Base-by-base conservation (phyloP, 2,888 invertebrate species). In the Harpagoxenus sublaevis region DNA sequence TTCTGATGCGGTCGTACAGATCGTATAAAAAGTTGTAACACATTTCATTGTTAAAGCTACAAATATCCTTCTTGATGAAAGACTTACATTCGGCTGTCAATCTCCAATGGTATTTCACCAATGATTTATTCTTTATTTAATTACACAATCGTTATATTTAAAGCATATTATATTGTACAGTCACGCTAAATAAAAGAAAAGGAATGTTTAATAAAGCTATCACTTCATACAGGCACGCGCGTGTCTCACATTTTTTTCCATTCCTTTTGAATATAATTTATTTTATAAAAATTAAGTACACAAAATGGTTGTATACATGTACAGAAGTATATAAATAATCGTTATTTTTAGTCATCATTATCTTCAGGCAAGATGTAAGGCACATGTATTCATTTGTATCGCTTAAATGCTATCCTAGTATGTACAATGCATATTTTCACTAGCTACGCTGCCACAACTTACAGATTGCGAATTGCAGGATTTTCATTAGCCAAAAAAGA, bases 291-390 rank as follows among this genome's bases (percentile, higher is more conserved):
- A 90, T 90, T 90, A 90, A 89, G 90, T 90, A 90, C 90, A 89
- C 83, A 90, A 87, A 89, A 86, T 89, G 86, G 48, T 73, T 51
- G 28, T 86, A 60, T 77, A 89, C 88, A 91, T 91, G 88, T 90
- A 90, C 83, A 89, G 87, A 92, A 84, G 83, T 92, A 93, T 86
- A 89, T 94, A 94, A 92, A 94, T 94, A 94, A 90, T 89, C 92
- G 88, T 84, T 92, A 89, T 92, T 93, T 93, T 91, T 88, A 89
- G 91, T 85, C 87, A 62, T 85, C 81, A 48, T 83, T 74, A 86
- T 82, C 87, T 88, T 89, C 91, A 92, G 94, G 94, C 94, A 94
- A 94, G 94, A 94, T 93, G 86, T 91, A 93, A 94, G 94, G 94
- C 94, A 93, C 92, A 89, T 92, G 87, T 89, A 88, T 87, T 91